Evolutionary conservation across 2,113 vertebrate species (phyloP).

Genomic region (Plectropomus leopardus): DNA sequence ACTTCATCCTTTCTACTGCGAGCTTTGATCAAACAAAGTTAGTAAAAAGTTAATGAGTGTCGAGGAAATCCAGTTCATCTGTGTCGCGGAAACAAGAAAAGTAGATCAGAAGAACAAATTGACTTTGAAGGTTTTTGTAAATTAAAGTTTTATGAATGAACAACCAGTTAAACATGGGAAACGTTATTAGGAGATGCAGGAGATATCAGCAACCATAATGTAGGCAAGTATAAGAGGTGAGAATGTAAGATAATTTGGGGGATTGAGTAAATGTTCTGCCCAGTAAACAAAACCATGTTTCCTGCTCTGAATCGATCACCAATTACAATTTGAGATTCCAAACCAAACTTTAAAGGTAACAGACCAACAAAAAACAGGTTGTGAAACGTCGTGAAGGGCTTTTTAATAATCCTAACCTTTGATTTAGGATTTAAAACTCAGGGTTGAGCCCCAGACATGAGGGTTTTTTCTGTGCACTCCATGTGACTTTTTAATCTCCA

Average conservation of each 20-base stretch:
- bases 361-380: background rate
- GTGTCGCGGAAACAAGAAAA: background rate
- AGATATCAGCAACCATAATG: background rate
- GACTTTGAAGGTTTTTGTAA: slow-evolving; percentile 3
- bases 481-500: slow-evolving; percentile 28
- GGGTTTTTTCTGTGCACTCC: background rate
- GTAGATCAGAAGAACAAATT: slow-evolving; percentile 22
- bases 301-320: background rate
- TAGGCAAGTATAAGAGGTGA: background rate
- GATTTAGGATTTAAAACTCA: slow-evolving; percentile 2
- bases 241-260: background rate
- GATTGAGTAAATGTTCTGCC: background rate
- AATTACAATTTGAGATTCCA: background rate
- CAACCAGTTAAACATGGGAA: background rate
- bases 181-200: background rate
- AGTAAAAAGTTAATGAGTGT: slow-evolving; percentile 13
- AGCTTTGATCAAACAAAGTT: slow-evolving; percentile 30
- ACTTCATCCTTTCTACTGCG: background rate
- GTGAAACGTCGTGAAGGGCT: slow-evolving; percentile 23
- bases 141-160: slow-evolving; percentile 6
- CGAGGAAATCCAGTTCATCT: slow-evolving; percentile 18
- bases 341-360: background rate
- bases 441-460: background rate
- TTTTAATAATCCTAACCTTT: slow-evolving; percentile 25
- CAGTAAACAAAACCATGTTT: background rate